Base-by-base conservation (phyloP, 2,888 invertebrate genomes). In the Gortyna flavago region DNA sequence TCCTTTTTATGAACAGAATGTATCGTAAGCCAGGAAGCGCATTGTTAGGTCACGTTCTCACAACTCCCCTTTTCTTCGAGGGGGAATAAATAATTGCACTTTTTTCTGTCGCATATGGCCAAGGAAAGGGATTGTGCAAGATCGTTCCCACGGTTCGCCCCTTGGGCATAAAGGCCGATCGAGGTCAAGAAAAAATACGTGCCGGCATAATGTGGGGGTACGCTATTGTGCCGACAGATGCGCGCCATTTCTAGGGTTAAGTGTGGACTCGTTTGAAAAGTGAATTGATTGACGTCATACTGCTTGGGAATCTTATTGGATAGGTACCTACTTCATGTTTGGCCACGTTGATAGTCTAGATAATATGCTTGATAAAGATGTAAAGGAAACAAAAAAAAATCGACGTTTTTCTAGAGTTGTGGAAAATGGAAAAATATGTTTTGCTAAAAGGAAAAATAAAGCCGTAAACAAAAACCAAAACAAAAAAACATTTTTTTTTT, bases 11-110 rank as follows among this genome's bases (percentile, higher is more conserved):
- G 89, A 89, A 90, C 89, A 93, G 93, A 93, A 93, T 93, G 93
- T 94, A 94, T 95, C 95, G 95, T 95, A 96, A 96, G 96, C 95
- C 95, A 96, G 96, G 96, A 96, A 96, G 96, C 96, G 93, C 94
- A 96, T 96, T 96, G 96, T 96, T 96, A 94, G 96, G 96, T 96
- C 96, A 96, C 96, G 96, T 96, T 96, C 96, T 95, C 96, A 96
- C 96, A 96, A 94, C 96, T 96, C 96, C 96, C 95, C 96, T 95
- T 96, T 96, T 96, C 95, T 96, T 96, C 93, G 95, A 95, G 95
- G 96, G 95, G 95, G 96, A 96, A 96, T 96, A 96, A 96, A 96
- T 96, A 96, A 96, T 96, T 96, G 96, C 96, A 96, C 95, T 96
- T 96, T 96, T 96, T 96, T 96, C 95, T 95, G 96, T 95, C 96